Percentiles rank a stretch among this genome's conserved stretches.
Conservation (phyloP, 2,113 vertebrate genomes). For the Lophochroa leadbeateri region DNA sequence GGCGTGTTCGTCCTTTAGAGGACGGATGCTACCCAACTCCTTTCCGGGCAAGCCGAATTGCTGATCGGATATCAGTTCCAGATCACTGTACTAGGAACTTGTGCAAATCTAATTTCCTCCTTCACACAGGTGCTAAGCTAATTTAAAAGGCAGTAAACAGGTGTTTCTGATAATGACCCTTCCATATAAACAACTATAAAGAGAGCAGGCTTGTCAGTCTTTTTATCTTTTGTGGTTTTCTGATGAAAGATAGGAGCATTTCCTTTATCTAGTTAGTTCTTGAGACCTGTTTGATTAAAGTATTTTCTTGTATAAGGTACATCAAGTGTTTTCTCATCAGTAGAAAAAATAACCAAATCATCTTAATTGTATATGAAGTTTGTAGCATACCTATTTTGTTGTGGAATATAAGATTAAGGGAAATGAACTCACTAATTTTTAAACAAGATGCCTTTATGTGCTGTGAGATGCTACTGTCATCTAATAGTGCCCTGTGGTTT, state of each 20-base stretch:
- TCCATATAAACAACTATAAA: neutral
- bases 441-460: neutral
- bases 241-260: fast-evolving
- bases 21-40: fast-evolving
- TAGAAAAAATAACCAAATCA: fast-evolving
- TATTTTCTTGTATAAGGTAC: neutral
- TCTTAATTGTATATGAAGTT: neutral
- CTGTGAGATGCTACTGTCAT: neutral
- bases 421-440: neutral
- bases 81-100: fast-evolving
- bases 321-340: neutral
- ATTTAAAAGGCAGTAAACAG: neutral
- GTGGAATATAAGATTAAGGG: neutral
- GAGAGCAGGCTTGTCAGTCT: no score
- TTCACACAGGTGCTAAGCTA: neutral
- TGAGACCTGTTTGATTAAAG: neutral
- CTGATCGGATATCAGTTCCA: fast-evolving
- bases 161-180: neutral
- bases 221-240: neutral
- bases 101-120: fast-evolving
- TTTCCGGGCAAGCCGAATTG: fast-evolving
- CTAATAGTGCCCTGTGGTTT: neutral
- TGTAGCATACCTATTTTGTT: neutral
- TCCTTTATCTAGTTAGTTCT: neutral
- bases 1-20: fast-evolving